These are phyloP conservation scores for Mirza zaza DNA, from an alignment of 2,113 vertebrate genomes.

Conservation along the genomic window DNA sequence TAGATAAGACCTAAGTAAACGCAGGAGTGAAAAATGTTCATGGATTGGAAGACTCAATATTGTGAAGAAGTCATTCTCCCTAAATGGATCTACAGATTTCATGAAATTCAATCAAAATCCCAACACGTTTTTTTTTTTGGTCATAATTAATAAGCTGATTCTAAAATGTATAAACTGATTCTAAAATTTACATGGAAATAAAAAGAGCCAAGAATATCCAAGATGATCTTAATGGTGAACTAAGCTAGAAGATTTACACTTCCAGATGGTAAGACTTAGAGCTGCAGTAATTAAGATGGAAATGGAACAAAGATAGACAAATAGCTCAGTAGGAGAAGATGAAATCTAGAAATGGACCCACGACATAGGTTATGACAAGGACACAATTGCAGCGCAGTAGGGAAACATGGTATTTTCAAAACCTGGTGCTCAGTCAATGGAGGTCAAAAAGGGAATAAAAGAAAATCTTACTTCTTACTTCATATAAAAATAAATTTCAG, in stretches of 20 bases:
- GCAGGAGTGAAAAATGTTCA: background rate
- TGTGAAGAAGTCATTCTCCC: background rate
- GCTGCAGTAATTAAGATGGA: background rate
- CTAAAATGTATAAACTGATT: background rate
- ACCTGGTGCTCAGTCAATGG: background rate
- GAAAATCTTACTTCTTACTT: background rate
- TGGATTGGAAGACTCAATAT: background rate
- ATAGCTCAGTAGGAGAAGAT: background rate
- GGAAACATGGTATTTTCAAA: background rate
- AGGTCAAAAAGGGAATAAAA: background rate
- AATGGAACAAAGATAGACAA: background rate
- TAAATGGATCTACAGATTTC: background rate
- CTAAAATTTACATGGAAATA: too few species aligned
- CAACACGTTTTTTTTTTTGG: background rate
- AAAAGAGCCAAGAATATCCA: background rate
- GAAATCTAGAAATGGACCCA: background rate
- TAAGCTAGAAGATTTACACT: background rate
- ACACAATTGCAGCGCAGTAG: background rate
- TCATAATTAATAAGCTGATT: slow-evolving; percentile 17
- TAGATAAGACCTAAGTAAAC: background rate
- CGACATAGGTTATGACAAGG: background rate
- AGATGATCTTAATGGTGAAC: background rate
- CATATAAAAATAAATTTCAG: background rate
- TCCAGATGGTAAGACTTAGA: background rate
- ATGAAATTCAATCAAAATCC: background rate